These are phyloP conservation scores for Hystrix cristata DNA, from an alignment of 2,113 vertebrate genomes.

Conservation along the genomic window DNA sequence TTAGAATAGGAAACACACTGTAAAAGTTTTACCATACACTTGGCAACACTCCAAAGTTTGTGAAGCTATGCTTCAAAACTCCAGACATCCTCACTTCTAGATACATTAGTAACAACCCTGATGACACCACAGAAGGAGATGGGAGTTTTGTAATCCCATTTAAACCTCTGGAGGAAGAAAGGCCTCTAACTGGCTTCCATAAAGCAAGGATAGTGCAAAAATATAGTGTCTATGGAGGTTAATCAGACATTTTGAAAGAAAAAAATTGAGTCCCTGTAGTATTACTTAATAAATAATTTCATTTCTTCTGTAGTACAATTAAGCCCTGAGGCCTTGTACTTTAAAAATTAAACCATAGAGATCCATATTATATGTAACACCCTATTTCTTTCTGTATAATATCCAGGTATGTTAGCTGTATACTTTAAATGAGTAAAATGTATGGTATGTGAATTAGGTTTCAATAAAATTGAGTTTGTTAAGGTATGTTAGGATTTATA, in stretches of 20 bases:
- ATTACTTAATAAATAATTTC: neutral
- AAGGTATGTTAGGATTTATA: neutral
- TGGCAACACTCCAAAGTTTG: neutral
- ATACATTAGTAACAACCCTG: neutral
- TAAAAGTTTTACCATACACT: neutral
- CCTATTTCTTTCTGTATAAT: neutral
- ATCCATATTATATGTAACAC: neutral
- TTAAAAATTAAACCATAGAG: neutral
- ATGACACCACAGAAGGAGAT: neutral
- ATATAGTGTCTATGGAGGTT: neutral
- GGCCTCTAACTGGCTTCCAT: neutral
- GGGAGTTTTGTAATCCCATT: neutral
- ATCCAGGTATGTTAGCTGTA: neutral
- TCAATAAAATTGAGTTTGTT: neutral
- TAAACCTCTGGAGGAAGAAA: neutral
- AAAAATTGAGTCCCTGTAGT: neutral
- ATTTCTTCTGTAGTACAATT: neutral
- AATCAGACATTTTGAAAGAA: slow-evolving; percentile 16
- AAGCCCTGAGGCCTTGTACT: neutral
- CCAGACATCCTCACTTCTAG: neutral
- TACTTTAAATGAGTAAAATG: neutral
- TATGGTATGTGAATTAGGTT: neutral
- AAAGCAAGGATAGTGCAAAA: slow-evolving; percentile 19
- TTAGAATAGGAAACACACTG: neutral
- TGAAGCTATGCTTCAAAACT: neutral